phyloP scores from a whole-genome alignment of 2,888 invertebrate species.

The Abscondita cerata region DNA sequence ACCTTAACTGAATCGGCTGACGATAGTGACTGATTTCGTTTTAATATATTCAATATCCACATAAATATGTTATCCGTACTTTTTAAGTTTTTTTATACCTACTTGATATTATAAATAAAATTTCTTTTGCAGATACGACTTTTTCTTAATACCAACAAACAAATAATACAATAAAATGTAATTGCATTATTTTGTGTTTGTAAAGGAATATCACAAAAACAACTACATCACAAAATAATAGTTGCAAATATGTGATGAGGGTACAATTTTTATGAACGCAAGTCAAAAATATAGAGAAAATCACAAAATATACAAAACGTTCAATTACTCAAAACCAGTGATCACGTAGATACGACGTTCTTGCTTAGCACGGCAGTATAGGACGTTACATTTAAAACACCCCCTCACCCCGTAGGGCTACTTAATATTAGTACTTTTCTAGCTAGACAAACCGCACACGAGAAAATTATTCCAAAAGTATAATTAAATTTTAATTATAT shows the following conservation, averaged over 20 bases:
- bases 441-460: too few species aligned
- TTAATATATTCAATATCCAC: background rate
- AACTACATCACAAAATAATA: background rate
- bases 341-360: background rate
- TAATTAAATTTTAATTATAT: too few species aligned
- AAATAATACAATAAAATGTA: background rate
- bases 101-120: too few species aligned
- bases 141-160: background rate
- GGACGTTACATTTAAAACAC: background rate
- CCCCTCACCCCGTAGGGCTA: too few species aligned
- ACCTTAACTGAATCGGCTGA: background rate
- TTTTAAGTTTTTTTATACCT: too few species aligned
- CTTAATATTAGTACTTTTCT: too few species aligned
- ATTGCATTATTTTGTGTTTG: background rate
- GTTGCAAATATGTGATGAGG: background rate
- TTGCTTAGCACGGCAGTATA: background rate
- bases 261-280: background rate
- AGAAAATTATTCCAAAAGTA: too few species aligned
- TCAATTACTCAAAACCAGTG: background rate
- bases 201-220: too few species aligned
- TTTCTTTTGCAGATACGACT: background rate
- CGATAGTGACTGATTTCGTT: background rate
- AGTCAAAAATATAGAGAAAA: background rate
- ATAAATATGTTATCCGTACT: background rate
- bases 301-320: background rate